A percentile compares a stretch with the other conserved stretches of the same genome.
Evolutionary conservation across 2,888 invertebrate genomes (phyloP).

Genomic region (Dasysyrphus tricinctus): DNA sequence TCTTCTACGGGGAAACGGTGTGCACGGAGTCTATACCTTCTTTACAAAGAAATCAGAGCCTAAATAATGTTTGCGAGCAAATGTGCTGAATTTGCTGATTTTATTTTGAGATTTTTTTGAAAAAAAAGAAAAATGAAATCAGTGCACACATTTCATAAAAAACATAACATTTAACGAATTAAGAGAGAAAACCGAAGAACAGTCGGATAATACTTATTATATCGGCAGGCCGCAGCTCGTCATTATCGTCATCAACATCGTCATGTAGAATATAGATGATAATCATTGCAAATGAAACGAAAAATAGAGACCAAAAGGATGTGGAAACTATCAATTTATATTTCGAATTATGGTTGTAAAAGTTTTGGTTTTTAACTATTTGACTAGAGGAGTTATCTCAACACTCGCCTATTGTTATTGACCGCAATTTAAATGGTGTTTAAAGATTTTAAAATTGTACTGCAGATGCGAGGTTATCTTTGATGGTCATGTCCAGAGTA

Average conservation of each 20-base stretch:
- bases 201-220: slow-evolving; percentile 2
- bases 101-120: slow-evolving; percentile 48
- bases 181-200: slow-evolving; percentile 15
- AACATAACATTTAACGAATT: slow-evolving; percentile 39
- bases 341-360: slow-evolving; percentile 4
- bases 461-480: neutral
- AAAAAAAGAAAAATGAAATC: slow-evolving; percentile 45
- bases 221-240: slow-evolving; percentile 17
- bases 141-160: slow-evolving; percentile 32
- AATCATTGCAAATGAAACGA: slow-evolving; percentile 70
- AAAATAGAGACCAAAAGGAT: slow-evolving; percentile 55
- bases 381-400: neutral
- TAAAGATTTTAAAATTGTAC: slow-evolving; percentile 19
- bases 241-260: neutral
- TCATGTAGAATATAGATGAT: slow-evolving; percentile 50
- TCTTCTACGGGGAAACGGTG: slow-evolving; percentile 25
- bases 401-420: neutral
- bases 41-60: slow-evolving; percentile 29
- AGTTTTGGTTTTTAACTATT: slow-evolving; percentile 2
- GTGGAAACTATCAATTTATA: neutral
- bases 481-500: no score
- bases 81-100: slow-evolving; percentile 32
- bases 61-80: slow-evolving; percentile 31
- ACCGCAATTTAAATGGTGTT: neutral
- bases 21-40: neutral